A percentile compares a stretch with the other conserved stretches of the same genome.
Conservation (phyloP, 2,888 invertebrate species). For the Synanthedon formicaeformis region DNA sequence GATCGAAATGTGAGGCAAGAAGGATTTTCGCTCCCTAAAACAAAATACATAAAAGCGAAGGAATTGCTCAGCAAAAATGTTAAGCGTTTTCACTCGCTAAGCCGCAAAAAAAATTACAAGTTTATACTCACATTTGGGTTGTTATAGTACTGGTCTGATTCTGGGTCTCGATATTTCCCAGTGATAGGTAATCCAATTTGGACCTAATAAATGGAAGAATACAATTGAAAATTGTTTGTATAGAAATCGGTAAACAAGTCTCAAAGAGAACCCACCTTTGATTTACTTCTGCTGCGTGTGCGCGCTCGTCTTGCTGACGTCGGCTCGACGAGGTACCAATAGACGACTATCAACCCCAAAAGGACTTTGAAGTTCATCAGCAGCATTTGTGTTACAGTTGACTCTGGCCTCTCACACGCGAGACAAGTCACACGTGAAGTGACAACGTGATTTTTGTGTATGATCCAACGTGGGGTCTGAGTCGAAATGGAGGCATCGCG, state of each 20-base stretch:
- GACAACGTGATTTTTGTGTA: constrained; percentile 12
- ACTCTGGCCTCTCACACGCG: too few species aligned
- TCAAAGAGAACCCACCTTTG: constrained; percentile 64
- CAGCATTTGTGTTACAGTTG: constrained; percentile 26
- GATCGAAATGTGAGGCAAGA: constrained; percentile 91
- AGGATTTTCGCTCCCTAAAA: constrained; percentile 89
- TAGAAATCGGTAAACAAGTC: background rate
- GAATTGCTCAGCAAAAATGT: background rate
- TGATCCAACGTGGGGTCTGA: constrained; percentile 26
- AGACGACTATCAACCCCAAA: constrained; percentile 27
- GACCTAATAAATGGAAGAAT: constrained; percentile 49
- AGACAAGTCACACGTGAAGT: background rate
- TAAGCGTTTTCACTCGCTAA: background rate
- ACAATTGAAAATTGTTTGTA: background rate
- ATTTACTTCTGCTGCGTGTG: constrained; percentile 79
- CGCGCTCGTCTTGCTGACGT: constrained; percentile 76
- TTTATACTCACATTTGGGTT: constrained; percentile 80
- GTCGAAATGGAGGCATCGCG: constrained; percentile 28
- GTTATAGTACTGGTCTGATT: constrained; percentile 92
- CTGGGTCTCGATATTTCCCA: constrained; percentile 89
- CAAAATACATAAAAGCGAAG: background rate
- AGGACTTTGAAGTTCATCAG: constrained; percentile 25
- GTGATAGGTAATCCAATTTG: constrained; percentile 90
- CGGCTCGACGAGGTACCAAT: constrained; percentile 26
- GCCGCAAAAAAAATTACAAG: background rate